Conservation (phyloP, 2,113 vertebrate genomes). For the Hipposideros armiger region DNA sequence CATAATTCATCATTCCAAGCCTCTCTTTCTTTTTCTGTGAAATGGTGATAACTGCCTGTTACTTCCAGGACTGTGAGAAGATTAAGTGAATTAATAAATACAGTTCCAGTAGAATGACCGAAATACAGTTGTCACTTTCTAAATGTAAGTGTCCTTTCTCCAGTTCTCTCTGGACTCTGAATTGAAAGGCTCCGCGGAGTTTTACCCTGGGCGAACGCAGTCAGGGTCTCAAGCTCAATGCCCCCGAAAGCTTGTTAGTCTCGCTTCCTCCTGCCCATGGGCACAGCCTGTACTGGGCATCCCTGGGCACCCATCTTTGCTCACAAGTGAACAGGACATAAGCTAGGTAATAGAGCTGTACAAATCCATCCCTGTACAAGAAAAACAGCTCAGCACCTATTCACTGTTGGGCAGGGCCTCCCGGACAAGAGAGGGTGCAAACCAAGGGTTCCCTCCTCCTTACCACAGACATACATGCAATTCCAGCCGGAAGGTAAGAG, state of each 20-base stretch:
- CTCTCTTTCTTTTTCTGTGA: neutral
- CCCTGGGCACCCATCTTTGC: neutral
- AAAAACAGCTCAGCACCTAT: neutral
- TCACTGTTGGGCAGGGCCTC: neutral
- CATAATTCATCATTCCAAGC: neutral
- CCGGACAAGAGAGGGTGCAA: neutral
- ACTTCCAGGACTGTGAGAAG: neutral
- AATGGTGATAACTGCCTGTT: neutral
- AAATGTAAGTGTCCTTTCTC: neutral
- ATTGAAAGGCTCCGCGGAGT: neutral
- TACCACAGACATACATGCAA: neutral
- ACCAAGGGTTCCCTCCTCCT: neutral
- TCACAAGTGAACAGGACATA: constrained; percentile 5
- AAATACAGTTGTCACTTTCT: constrained; percentile 21
- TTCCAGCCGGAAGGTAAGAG: neutral
- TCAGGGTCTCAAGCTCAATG: constrained; percentile 32
- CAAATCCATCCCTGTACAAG: neutral
- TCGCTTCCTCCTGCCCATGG: neutral
- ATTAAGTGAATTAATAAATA: constrained; percentile 35
- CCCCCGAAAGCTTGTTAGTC: constrained; percentile 52
- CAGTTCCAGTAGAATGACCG: neutral
- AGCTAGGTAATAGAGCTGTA: neutral
- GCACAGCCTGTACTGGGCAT: neutral
- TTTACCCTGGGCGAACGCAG: constrained; percentile 17
- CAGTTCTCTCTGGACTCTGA: neutral